Percentiles rank a stretch among this genome's conserved stretches.
Conservation (phyloP, 1,140 invertebrate genomes). For the Philotrypesis tridentata region DNA sequence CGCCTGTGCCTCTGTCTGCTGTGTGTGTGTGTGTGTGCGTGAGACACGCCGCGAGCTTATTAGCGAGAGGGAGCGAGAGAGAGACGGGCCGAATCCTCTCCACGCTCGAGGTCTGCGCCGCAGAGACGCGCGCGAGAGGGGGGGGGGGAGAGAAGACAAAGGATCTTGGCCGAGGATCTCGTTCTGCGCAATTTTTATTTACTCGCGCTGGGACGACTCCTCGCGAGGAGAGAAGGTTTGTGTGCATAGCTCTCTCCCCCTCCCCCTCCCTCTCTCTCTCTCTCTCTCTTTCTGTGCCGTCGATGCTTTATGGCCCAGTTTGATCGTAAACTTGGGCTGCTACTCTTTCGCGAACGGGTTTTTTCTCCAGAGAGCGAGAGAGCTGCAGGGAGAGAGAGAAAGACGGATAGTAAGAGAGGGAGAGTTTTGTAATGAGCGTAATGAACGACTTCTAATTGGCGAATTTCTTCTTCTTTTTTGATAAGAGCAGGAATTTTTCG, state of each 20-base stretch:
- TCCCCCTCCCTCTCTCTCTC: too few relatives aligned
- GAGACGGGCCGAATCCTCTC: slow-evolving; percentile 1
- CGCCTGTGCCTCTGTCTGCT: too few relatives aligned
- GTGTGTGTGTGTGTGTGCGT: background rate
- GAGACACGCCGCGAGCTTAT: slow-evolving; percentile 42
- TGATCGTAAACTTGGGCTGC: slow-evolving; percentile 40
- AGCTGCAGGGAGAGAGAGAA: background rate
- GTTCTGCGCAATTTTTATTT: slow-evolving; percentile 30
- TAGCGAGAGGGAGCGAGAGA: slow-evolving; percentile 21
- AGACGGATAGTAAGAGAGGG: too few relatives aligned
- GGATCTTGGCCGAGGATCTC: slow-evolving; percentile 40
- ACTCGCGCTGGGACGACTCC: background rate
- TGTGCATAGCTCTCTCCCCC: slow-evolving; percentile 12
- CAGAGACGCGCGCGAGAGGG: background rate
- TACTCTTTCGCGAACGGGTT: background rate
- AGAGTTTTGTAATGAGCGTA: background rate
- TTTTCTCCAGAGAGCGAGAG: background rate
- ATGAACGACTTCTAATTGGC: background rate
- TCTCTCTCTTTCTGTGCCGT: background rate
- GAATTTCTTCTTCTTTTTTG: background rate
- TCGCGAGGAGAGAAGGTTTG: background rate
- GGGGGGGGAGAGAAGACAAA: slow-evolving; percentile 42
- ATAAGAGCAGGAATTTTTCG: too few relatives aligned
- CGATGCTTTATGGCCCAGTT: slow-evolving; percentile 47
- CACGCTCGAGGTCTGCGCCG: background rate